Base-by-base conservation (phyloP, 2,797 vertebrate genomes). In the Phoxinus dragarum region DNA sequence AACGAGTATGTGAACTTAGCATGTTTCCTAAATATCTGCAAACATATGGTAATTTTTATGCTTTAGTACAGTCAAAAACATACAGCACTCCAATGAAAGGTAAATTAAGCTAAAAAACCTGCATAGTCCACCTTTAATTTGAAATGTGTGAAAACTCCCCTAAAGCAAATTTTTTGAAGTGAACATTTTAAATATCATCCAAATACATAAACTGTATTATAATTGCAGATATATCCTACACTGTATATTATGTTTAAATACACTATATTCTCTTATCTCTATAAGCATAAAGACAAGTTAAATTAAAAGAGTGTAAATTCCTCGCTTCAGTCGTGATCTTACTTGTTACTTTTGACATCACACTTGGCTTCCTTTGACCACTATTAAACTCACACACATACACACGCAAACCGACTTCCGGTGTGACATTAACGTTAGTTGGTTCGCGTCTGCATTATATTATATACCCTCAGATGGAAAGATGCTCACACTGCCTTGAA, bases 361-460 rank as follows among this genome's bases (percentile, higher is more conserved):
- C 31, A 38, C 34, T 19, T 19, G 52, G 5, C 44, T 67, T 27
- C 27, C 27, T 27, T 40, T 54, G 61, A 68, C 82, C 61, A 42
- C n/a, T n/a, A 76, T 10, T 40, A 23, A 16, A 12, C 19, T 36
- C 12, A 1, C 16, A 44, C 17, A 12, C 19, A 1, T 2, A 3
- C 52, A 1, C 3, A 11, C 23, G 1, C 23, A 1, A 5, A 86
- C 38, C 59, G 34, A 86, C 87, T 93, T 93, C 93, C 93, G 93
- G 92, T 93, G 84, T 87, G 85, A 86, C 16, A 68, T 10, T 40
- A 31, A 86, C 16, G 61, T 10, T 40, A 31, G n/a, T 34, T 38
- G 1, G 21, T 6, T 19, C 1, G 14, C 8, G 11, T 47, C 14
- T 23, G 38, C 38, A 38, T 1, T 11, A 27, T 19, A 3, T 3